phyloP scores from a whole-genome alignment of 2,888 invertebrate species.

The Hemicrepidius hirtus region DNA sequence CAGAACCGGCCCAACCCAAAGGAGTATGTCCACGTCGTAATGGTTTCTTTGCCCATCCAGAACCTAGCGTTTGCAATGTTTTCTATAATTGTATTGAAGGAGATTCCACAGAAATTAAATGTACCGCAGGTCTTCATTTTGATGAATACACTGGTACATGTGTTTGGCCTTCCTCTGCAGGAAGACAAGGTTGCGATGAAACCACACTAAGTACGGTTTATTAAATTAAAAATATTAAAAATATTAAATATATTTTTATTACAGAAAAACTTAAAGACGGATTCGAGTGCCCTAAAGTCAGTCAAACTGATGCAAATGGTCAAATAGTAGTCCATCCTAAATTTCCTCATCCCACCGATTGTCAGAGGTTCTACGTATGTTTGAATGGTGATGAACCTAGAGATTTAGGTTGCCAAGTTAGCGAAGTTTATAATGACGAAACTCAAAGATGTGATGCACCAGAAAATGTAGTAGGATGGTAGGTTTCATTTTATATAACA shows the following conservation, averaged over 20 bases:
- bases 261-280: conserved; percentile 87
- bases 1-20: conserved; percentile 86
- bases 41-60: conserved; percentile 94
- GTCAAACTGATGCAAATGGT: conserved; percentile 79
- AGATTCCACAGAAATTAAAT: conserved; percentile 84
- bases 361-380: conserved; percentile 94
- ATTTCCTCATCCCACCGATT: conserved; percentile 89
- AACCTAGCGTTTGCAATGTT: conserved; percentile 85
- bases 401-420: conserved; percentile 88
- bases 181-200: conserved; percentile 82
- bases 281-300: conserved; percentile 87
- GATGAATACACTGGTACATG: conserved; percentile 93
- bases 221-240: too few relatives aligned
- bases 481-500: conserved; percentile 67
- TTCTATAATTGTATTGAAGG: conserved; percentile 95
- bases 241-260: not conserved
- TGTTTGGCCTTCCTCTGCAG: conserved; percentile 90
- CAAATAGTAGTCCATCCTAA: conserved; percentile 88
- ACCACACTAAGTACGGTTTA: conserved; percentile 68
- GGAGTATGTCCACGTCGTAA: conserved; percentile 87
- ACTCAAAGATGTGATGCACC: conserved; percentile 90
- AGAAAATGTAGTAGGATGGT: conserved; percentile 94
- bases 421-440: conserved; percentile 94
- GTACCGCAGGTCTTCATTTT: conserved; percentile 92
- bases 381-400: conserved; percentile 90